Percentiles rank a stretch among this genome's conserved stretches.
Evolutionary conservation across 2,797 vertebrate species (phyloP).

Genomic region (Clarias fuscus): DNA sequence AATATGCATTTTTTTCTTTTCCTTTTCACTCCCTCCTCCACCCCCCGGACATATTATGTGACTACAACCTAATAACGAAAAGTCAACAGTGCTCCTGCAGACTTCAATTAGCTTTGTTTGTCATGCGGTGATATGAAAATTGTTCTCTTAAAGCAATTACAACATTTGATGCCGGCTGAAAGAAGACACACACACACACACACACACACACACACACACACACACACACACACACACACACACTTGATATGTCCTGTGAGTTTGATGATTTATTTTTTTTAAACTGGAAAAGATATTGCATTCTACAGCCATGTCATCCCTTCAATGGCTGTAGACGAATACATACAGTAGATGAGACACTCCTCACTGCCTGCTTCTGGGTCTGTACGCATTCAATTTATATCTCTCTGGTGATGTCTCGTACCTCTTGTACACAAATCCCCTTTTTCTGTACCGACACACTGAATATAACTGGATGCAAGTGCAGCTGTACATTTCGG

Average conservation of each 20-base stretch:
- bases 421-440: neutral
- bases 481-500: neutral
- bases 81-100: neutral
- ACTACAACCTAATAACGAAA: neutral
- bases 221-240: neutral
- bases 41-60: neutral
- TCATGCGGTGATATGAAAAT: neutral
- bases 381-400: neutral
- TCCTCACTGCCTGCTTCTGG: neutral
- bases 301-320: neutral
- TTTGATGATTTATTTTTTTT: neutral
- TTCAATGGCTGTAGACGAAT: neutral
- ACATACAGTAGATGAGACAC: neutral
- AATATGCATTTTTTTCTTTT: no score
- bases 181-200: neutral
- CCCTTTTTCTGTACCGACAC: neutral
- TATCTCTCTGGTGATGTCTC: slow-evolving; percentile 7
- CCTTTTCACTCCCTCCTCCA: no score
- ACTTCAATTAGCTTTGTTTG: neutral
- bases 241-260: neutral
- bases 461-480: neutral
- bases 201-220: neutral
- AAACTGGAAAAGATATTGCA: neutral
- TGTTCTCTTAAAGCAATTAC: neutral
- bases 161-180: neutral